Conservation (phyloP, 1,140 invertebrate genomes). For the Diuraphis noxia region DNA sequence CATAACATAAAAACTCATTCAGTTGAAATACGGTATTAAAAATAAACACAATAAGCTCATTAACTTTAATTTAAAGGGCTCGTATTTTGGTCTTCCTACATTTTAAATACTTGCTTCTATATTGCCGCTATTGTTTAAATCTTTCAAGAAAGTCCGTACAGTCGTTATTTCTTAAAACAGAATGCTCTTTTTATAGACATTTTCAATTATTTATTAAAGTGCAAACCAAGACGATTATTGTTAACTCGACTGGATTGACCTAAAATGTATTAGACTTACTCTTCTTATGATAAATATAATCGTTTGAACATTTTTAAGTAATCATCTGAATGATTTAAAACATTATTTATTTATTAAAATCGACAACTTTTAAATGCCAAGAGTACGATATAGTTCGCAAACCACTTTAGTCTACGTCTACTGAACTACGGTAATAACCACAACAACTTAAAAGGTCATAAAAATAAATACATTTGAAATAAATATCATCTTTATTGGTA, state of each 20-base stretch:
- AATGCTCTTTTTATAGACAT: neutral
- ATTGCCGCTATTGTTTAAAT: neutral
- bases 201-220: neutral
- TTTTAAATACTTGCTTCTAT: neutral
- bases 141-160: neutral
- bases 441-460: neutral
- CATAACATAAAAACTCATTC: neutral
- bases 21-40: neutral
- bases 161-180: neutral
- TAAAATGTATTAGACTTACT: neutral
- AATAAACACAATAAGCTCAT: neutral
- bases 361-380: constrained; percentile 2
- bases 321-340: neutral
- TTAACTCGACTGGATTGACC: neutral
- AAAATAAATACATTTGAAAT: neutral
- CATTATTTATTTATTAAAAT: constrained; percentile 1
- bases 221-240: neutral
- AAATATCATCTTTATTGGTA: constrained; percentile 7
- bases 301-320: neutral
- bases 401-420: neutral
- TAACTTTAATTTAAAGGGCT: constrained; percentile 6
- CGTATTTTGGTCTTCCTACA: neutral
- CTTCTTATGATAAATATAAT: neutral
- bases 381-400: neutral
- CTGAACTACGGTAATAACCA: neutral